Base-by-base conservation (phyloP, 2,797 vertebrate genomes). In the Syncerus caffer region DNA sequence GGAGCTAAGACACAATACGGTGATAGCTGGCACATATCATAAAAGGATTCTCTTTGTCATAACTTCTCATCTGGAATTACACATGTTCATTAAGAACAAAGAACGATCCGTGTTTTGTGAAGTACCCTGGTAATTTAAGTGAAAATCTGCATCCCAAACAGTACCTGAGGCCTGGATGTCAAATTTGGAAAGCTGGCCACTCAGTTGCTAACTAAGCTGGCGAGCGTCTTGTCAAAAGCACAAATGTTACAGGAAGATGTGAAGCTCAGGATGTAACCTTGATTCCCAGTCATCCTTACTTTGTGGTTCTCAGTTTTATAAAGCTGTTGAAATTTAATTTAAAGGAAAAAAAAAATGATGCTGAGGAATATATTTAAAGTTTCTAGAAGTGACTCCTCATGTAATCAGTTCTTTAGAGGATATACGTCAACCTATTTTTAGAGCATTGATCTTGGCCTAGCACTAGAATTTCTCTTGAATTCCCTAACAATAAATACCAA, bases 261-360 rank as follows among this genome's bases (percentile, higher is more conserved):
- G 85, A 17, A 57, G 51, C 53, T 89, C 27, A 27, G 89, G 34
- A 64, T 64, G 34, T 45, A 23, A 76, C 23, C 17, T 1, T 23
- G 64, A 25, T 31, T 34, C 85, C 82, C 76, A 25, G 45, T 78
- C 76, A 45, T 64, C 34, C 25, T 94, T 82, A 19, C 21, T 93
- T 89, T 76, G 89, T 82, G 34, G 53, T 67, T 93, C 86, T 64
- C 23, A 3, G 34, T 85, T 86, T 96, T 50, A 89, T 12, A 79
- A 97, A 95, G 60, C 67, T 55, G 14, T 42, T 83, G 71, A 90
- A 85, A 85, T 86, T 88, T 92, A 55, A 93, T 85, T 90, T 93
- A 51, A 93, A 82, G 51, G 11, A 71, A 71, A 85, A 87, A 76
- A 17, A 19, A 19, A 29, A 84, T 47, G 23, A n/a, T 80, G 42